phyloP scores from a whole-genome alignment of 2,888 invertebrate genomes.

The Tromatobia lineatoria region DNA sequence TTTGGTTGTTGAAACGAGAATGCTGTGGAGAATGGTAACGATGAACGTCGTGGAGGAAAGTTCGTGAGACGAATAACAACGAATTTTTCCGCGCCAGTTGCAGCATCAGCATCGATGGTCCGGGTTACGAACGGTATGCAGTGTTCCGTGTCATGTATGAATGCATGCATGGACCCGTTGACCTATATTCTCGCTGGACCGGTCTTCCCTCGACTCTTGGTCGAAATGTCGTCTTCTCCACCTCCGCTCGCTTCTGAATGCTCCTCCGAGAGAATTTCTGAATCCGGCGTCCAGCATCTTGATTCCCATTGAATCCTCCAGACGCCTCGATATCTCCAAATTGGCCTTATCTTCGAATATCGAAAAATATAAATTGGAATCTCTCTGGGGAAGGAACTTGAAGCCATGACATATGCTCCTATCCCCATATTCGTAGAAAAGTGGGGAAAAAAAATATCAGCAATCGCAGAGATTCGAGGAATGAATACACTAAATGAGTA shows the following conservation, averaged over 20 bases:
- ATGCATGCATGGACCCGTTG: conserved; percentile 62
- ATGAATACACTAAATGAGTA: conserved; percentile 13
- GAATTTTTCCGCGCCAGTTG: conserved; percentile 41
- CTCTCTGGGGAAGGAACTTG: conserved; percentile 21
- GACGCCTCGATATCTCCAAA: conserved; percentile 41
- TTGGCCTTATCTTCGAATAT: conserved; percentile 63
- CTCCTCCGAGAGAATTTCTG: conserved; percentile 60
- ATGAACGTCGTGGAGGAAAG: conserved; percentile 44
- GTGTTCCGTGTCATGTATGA: background rate
- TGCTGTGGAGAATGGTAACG: conserved; percentile 21
- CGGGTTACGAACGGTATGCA: conserved; percentile 27
- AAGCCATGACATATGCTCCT: conserved; percentile 42
- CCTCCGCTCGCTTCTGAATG: conserved; percentile 44
- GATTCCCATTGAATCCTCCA: background rate
- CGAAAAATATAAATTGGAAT: conserved; percentile 66
- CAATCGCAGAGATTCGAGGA: background rate
- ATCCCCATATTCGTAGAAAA: background rate
- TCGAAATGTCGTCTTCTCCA: background rate
- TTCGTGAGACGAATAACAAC: conserved; percentile 65
- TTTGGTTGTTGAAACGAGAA: conserved; percentile 16
- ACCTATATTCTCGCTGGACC: conserved; percentile 57
- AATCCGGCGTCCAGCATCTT: conserved; percentile 27
- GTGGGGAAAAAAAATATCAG: conserved; percentile 29
- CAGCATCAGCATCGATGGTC: conserved; percentile 17
- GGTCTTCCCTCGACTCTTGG: conserved; percentile 32